Conservation (phyloP, 2,113 vertebrate species). For the Prochilodus magdalenae region DNA sequence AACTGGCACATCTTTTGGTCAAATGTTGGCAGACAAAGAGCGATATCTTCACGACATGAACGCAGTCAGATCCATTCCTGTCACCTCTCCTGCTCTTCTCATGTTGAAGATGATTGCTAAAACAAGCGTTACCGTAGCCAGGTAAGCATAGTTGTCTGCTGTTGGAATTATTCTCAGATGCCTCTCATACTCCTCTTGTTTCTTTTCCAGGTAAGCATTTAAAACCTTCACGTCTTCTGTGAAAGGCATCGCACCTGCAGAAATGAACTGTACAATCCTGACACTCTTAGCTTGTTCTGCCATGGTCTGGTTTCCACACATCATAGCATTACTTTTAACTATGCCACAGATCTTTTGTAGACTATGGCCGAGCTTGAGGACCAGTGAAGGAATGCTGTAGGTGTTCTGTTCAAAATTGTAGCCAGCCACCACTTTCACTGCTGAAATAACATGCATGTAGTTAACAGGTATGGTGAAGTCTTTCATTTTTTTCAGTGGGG, state of each 20-base stretch:
- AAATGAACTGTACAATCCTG: neutral
- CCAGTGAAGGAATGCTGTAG: conserved; percentile 45
- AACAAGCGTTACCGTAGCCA: no score
- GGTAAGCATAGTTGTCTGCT: no score
- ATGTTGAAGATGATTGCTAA: no score
- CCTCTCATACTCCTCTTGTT: no score
- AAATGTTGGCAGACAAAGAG: no score
- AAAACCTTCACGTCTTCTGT: no score
- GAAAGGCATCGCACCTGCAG: neutral
- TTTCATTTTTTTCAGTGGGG: conserved; percentile 6
- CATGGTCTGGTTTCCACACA: neutral
- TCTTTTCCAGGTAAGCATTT: no score
- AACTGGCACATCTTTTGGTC: no score
- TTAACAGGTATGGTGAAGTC: conserved; percentile 49
- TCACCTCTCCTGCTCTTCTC: no score
- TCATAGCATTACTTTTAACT: conserved; percentile 1
- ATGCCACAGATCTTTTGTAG: conserved; percentile 43
- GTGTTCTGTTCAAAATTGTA: conserved; percentile 31
- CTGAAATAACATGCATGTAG: conserved; percentile 30
- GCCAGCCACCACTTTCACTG: conserved; percentile 45
- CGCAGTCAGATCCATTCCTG: no score
- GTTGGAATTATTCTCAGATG: no score
- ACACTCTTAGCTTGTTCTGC: neutral
- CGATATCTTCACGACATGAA: no score
- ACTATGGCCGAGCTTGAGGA: conserved; percentile 48